These are phyloP conservation scores for Austrolebias charrua DNA, from an alignment of 2,797 vertebrate genomes.

Conservation along the genomic window DNA sequence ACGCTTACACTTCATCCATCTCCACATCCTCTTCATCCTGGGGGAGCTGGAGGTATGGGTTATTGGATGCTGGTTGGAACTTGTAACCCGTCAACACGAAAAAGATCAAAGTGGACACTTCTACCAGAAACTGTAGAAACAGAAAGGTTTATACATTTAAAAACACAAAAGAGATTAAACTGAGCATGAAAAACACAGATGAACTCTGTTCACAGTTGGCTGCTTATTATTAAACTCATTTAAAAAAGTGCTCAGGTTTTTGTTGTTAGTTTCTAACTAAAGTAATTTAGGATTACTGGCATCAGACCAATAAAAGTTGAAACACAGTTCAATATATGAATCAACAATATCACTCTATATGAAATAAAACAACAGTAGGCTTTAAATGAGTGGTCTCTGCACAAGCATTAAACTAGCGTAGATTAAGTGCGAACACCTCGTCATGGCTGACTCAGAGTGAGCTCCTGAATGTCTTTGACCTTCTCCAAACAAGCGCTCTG, in stretches of 20 bases:
- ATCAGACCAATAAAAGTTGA: neutral
- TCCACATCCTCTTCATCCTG: conserved; percentile 86
- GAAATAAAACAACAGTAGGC: neutral
- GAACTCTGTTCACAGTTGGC: no score
- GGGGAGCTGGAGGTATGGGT: conserved; percentile 86
- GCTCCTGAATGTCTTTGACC: neutral
- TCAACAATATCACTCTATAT: neutral
- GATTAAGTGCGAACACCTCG: neutral
- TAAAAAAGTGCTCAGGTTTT: neutral
- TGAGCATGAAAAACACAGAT: no score
- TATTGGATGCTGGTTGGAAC: conserved; percentile 85
- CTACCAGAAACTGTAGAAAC: conserved; percentile 80
- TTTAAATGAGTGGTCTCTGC: neutral
- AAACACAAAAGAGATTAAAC: no score
- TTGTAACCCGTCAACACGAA: conserved; percentile 88
- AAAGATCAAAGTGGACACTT: conserved; percentile 85
- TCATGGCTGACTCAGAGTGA: conserved; percentile 3
- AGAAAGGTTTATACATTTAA: neutral
- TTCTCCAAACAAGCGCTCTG: conserved; percentile 5
- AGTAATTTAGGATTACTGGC: neutral
- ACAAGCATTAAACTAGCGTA: neutral
- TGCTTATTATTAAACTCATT: no score
- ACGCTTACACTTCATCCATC: conserved; percentile 85
- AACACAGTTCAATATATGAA: neutral
- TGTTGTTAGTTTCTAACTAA: neutral